These are phyloP conservation scores for Melospiza georgiana DNA, from an alignment of 2,113 vertebrate species.

Conservation along the genomic window DNA sequence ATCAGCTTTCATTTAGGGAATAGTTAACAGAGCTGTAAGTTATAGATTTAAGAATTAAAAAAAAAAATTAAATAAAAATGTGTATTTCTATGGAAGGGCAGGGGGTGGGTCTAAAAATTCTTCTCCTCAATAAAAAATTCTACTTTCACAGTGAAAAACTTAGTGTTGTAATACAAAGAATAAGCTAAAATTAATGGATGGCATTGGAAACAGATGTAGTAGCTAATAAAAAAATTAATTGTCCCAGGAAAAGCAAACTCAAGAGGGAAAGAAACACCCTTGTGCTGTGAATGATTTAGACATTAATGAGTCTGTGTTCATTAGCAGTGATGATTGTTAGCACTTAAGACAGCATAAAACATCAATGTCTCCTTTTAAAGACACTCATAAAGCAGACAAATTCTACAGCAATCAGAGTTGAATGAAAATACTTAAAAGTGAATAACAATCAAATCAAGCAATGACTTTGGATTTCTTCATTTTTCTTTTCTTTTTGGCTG, in stretches of 20 bases:
- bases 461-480: background rate
- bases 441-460: constrained; percentile 49
- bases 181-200: background rate
- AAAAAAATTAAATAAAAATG: background rate
- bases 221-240: constrained; percentile 27
- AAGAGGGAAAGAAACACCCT: background rate
- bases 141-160: background rate
- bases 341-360: constrained; percentile 34
- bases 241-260: background rate
- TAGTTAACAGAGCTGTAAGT: background rate
- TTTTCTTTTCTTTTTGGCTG: background rate
- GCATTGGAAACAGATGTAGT: background rate
- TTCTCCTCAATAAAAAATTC: background rate
- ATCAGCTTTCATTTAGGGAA: background rate
- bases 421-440: constrained; percentile 43
- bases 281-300: constrained; percentile 21
- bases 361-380: constrained; percentile 28
- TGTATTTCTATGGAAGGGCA: background rate
- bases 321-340: constrained; percentile 24
- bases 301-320: constrained; percentile 9
- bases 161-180: background rate
- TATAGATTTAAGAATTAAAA: background rate
- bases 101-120: background rate
- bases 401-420: constrained; percentile 31
- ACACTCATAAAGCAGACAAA: constrained; percentile 18